A percentile compares a stretch with the other conserved stretches of the same genome.
Evolutionary conservation across 2,113 vertebrate genomes (phyloP).

Genomic region (Rattus norvegicus): GRCr8 NC_086020.1:13446501-13447000

Average conservation of each 20-base stretch:
- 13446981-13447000: not conserved
- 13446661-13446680: not conserved
- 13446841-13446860: not conserved
- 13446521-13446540: not conserved
- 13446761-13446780: not conserved
- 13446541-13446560: not conserved
- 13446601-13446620: not conserved
- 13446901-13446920: not conserved
- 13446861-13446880: not conserved
- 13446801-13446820: not conserved
- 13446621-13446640: not conserved
- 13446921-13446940: not conserved
- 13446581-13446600: not conserved
- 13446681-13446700: not conserved
- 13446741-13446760: not conserved
- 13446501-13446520: not conserved
- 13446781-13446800: not conserved
- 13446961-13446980: not conserved
- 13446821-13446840: not conserved
- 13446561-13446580: not conserved
- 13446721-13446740: not conserved
- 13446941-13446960: not conserved
- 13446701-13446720: not conserved
- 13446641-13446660: not conserved
- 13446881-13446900: not conserved